These are phyloP conservation scores for Chaetodon trifasciatus DNA, from an alignment of 2,797 vertebrate species.

Conservation along the genomic window DNA sequence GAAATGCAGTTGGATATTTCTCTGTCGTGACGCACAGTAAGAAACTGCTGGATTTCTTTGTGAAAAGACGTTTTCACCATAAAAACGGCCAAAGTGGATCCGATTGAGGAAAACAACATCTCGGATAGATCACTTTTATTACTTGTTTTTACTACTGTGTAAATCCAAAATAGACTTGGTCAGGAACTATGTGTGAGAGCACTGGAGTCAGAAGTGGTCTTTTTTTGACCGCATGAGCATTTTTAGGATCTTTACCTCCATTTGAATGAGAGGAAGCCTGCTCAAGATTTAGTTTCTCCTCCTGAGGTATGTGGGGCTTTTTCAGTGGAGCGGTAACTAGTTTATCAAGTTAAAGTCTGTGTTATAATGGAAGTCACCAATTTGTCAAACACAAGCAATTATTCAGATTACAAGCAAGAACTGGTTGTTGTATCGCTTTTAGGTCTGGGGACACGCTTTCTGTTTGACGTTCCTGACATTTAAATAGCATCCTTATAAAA, in stretches of 20 bases:
- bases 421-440: too few relatives aligned
- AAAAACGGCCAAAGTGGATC: background rate
- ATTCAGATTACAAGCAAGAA: background rate
- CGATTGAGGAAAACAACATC: background rate
- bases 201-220: background rate
- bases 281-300: background rate
- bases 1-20: background rate
- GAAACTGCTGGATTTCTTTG: background rate
- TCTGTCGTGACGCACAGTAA: background rate
- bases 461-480: background rate
- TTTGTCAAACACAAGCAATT: background rate
- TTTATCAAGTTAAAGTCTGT: background rate
- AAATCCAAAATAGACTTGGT: conserved; percentile 7
- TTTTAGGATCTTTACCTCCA: background rate
- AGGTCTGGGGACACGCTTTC: background rate
- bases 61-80: background rate
- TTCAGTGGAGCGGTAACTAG: background rate
- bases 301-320: background rate
- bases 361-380: background rate
- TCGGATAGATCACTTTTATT: background rate
- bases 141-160: background rate
- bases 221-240: background rate
- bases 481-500: background rate
- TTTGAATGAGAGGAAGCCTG: background rate
- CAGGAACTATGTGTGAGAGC: background rate